phyloP scores from a whole-genome alignment of 1,140 invertebrate genomes.

The Calosoma granatense region DNA sequence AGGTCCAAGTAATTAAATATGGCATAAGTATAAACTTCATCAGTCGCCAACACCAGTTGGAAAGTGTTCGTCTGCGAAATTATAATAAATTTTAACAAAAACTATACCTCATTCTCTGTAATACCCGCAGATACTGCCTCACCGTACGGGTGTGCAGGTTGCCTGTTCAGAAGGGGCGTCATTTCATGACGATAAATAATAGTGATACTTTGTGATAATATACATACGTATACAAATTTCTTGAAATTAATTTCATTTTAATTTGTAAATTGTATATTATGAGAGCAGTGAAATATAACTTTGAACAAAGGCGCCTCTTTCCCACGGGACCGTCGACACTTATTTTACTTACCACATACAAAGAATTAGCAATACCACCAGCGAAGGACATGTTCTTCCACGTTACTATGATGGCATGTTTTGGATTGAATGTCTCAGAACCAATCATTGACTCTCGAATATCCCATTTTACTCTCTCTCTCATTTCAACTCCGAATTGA shows the following conservation, averaged over 20 bases:
- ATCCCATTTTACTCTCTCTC: constrained; percentile 79
- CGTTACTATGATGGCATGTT: constrained; percentile 83
- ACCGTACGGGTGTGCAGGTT: too few species aligned
- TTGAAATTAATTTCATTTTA: too few species aligned
- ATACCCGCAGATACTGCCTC: too few species aligned
- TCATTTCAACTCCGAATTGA: constrained; percentile 74
- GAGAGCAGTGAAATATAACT: too few species aligned
- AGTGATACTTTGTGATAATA: too few species aligned
- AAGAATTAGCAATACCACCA: constrained; percentile 71
- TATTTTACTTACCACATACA: constrained; percentile 53
- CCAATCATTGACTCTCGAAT: constrained; percentile 85
- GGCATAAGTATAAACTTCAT: constrained; percentile 87
- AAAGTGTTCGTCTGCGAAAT: constrained; percentile 85
- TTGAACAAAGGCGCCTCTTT: too few species aligned
- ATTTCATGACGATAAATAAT: too few species aligned
- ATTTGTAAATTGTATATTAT: too few species aligned
- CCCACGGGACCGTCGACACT: too few species aligned
- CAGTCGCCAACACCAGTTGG: constrained; percentile 85
- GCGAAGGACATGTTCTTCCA: constrained; percentile 94
- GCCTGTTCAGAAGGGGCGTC: too few species aligned
- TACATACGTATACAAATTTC: too few species aligned
- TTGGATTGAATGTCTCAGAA: constrained; percentile 78
- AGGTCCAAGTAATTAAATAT: constrained; percentile 90
- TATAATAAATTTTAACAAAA: neutral
- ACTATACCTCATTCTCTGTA: too few species aligned